phyloP scores from a whole-genome alignment of 1,140 invertebrate genomes.

The Neodiprion virginianus region DNA sequence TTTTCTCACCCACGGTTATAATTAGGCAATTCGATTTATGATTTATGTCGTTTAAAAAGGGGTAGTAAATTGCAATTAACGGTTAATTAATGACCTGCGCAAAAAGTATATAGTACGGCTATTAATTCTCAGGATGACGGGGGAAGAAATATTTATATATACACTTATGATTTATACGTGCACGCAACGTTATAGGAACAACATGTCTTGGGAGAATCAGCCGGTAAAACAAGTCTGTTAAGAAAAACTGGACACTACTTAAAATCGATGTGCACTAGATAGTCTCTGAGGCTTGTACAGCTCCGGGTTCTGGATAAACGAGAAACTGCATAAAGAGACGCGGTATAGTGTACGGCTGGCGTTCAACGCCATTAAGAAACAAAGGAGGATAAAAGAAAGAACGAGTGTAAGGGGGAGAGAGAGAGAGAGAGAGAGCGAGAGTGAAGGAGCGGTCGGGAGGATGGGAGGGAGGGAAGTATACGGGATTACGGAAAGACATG shows the following conservation, averaged over 20 bases:
- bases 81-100: constrained; percentile 23
- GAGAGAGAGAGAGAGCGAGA: not conserved
- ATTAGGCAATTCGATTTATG: not conserved
- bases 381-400: no score
- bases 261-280: constrained; percentile 33
- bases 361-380: not conserved
- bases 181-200: constrained; percentile 9
- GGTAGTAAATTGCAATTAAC: constrained; percentile 21
- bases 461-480: not conserved
- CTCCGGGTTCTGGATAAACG: no score
- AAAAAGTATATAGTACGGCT: constrained; percentile 19
- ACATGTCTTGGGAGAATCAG: constrained; percentile 45
- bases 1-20: no score
- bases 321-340: not conserved
- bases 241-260: constrained; percentile 56
- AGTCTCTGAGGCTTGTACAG: not conserved
- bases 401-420: constrained; percentile 37
- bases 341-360: not conserved
- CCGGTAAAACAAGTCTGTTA: constrained; percentile 47
- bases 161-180: constrained; percentile 18
- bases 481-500: not conserved
- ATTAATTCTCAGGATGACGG: constrained; percentile 24
- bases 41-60: constrained; percentile 8
- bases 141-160: constrained; percentile 27
- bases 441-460: constrained; percentile 11